Percentiles rank a stretch among this genome's conserved stretches.
phyloP scores from a whole-genome alignment of 2,797 vertebrate species.

The Adrianichthys oophorus region DNA sequence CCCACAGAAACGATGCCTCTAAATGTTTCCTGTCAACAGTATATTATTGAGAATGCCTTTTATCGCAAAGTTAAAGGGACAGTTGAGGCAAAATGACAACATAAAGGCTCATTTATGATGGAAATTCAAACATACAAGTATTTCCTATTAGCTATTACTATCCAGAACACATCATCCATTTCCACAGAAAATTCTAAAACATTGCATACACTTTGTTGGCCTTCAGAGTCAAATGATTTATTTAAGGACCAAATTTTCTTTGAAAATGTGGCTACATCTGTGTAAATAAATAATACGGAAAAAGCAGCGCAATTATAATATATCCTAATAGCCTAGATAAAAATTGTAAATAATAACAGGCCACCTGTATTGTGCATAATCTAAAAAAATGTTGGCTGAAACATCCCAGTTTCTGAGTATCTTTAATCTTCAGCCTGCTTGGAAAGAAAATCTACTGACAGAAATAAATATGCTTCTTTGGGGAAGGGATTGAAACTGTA shows the following conservation, averaged over 20 bases:
- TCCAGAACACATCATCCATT: slow-evolving; percentile 27
- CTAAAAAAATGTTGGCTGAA: slow-evolving; percentile 22
- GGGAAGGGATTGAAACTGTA: slow-evolving; percentile 44
- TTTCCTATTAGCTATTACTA: slow-evolving; percentile 26
- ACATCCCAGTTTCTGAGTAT: slow-evolving; percentile 27
- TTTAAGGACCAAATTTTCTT: slow-evolving; percentile 37
- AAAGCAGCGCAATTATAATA: neutral
- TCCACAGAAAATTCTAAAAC: slow-evolving; percentile 25
- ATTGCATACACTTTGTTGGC: slow-evolving; percentile 20
- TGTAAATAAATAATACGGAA: slow-evolving; percentile 21
- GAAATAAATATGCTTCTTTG: slow-evolving; percentile 40
- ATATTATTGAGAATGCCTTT: slow-evolving; percentile 25
- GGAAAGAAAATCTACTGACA: slow-evolving; percentile 33
- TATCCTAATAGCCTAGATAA: neutral
- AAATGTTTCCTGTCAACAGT: slow-evolving; percentile 59
- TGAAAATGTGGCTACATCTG: slow-evolving; percentile 20
- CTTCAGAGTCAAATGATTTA: slow-evolving; percentile 41
- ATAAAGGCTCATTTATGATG: slow-evolving; percentile 12
- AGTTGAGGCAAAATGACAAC: slow-evolving; percentile 13
- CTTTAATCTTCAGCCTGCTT: slow-evolving; percentile 54
- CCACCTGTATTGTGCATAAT: slow-evolving; percentile 14
- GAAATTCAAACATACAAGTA: neutral
- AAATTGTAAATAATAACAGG: slow-evolving; percentile 7
- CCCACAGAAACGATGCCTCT: slow-evolving; percentile 31
- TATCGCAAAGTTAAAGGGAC: slow-evolving; percentile 27